phyloP scores from a whole-genome alignment of 2,113 vertebrate species.

The Accipiter virgatus region DNA sequence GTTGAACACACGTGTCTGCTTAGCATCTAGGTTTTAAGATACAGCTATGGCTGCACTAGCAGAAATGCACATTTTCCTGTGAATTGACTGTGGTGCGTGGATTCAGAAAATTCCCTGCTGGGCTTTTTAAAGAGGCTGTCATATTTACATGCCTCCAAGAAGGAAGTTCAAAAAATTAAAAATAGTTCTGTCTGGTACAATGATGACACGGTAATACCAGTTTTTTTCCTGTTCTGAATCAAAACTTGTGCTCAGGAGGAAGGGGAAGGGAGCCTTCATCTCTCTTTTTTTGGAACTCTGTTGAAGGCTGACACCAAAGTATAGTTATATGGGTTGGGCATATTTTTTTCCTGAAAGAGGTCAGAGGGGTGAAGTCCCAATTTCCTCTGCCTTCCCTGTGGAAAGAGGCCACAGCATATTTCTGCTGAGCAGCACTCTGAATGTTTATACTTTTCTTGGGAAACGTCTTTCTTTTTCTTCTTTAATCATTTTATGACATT shows the following conservation, averaged over 20 bases:
- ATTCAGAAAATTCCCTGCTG: conserved; percentile 4
- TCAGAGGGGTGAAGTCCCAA: conserved; percentile 14
- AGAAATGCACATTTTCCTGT: neutral
- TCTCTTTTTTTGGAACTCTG: neutral
- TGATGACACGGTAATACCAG: neutral
- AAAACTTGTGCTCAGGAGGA: neutral
- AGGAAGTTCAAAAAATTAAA: conserved; percentile 13
- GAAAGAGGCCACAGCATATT: conserved; percentile 28
- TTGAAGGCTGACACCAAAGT: neutral
- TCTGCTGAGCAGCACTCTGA: neutral
- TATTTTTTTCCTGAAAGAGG: conserved; percentile 34
- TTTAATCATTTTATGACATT: neutral
- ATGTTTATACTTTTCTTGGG: conserved; percentile 23
- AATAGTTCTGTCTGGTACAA: neutral
- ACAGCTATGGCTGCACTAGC: neutral
- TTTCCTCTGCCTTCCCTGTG: conserved; percentile 2
- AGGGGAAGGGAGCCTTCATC: neutral
- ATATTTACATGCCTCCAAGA: neutral
- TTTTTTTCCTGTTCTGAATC: neutral
- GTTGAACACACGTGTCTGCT: neutral
- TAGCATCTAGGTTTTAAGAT: neutral
- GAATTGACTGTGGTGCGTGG: neutral
- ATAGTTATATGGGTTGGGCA: neutral
- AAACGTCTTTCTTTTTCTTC: conserved; percentile 18
- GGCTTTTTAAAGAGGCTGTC: neutral